Evolutionary conservation across 2,888 invertebrate genomes (phyloP), one percentile per base, ranked within the genome.

Genomic region (Thera obeliscata): DNA sequence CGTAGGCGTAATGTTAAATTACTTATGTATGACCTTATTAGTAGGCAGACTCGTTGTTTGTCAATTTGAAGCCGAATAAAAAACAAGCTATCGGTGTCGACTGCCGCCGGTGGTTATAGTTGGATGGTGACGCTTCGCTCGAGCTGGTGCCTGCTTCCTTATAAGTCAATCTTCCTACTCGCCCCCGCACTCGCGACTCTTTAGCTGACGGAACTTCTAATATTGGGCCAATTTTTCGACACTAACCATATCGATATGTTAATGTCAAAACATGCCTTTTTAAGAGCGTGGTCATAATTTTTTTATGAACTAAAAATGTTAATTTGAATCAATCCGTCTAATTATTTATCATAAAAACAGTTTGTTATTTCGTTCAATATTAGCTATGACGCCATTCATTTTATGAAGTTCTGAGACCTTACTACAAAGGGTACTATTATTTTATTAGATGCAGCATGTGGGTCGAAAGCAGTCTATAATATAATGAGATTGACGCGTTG

Each of bases 161-260:
- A 90, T 90, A 91, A 81, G 92, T 82, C 81, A 77, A 84, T 86
- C 88, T 90, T 90, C 91, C 91, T 90, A 89, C 80, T 90, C 93
- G 92, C 93, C 93, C 92, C 93, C 93, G 88, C 93, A 80, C 72
- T 64, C 70, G 57, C 70, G 74, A 67, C 78, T 79, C 76, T 72
- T 72, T 78, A 79, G 79, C 81, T 83, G 83, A 83, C 86, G 83
- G 85, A 87, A 87, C 84, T 78, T 82, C 79, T 81, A 78, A 76
- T 73, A 76, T 74, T 73, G 77, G 75, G 78, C 57, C 78, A 78
- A 84, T 87, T 88, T 87, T 83, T 84, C 83, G 76, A 83, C 76
- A 75, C 75, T 76, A 78, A 77, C 85, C 83, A 84, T 82, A 86
- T 79, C 73, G 71, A 81, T 85, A 87, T 87, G 86, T 75, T 80